Percentiles rank a stretch among this genome's conserved stretches.
Conservation (phyloP, 2,888 invertebrate genomes). For the Hirtodrosophila trivittata region DNA sequence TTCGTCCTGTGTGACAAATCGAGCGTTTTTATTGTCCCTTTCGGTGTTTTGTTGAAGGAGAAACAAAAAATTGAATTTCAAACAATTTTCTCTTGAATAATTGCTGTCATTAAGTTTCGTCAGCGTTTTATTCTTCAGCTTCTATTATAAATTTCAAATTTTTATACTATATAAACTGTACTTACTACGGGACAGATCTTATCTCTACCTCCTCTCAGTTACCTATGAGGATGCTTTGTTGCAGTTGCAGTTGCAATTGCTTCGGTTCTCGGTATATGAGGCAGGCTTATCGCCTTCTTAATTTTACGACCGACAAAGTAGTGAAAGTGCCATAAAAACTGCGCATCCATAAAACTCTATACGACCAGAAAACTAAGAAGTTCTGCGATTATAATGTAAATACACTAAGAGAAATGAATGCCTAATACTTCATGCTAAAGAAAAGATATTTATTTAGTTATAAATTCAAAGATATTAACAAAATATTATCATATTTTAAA, state of each 20-base stretch:
- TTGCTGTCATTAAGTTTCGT: constrained; percentile 19
- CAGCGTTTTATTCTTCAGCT: not conserved
- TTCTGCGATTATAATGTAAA: not conserved
- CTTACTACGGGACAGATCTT: not conserved
- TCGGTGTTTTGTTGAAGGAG: constrained; percentile 3
- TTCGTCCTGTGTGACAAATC: constrained; percentile 52
- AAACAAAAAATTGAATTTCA: no score
- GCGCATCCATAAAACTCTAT: constrained; percentile 34
- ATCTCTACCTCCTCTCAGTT: constrained; percentile 1
- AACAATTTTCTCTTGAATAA: constrained; percentile 31
- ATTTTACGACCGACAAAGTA: constrained; percentile 26
- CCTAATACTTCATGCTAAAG: not conserved
- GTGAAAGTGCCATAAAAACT: constrained; percentile 50
- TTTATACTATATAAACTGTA: not conserved
- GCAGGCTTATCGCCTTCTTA: constrained; percentile 11
- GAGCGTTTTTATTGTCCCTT: constrained; percentile 3
- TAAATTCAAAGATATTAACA: no score
- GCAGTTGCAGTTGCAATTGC: constrained; percentile 22
- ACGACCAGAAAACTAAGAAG: not conserved
- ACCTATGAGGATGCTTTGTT: constrained; percentile 5
- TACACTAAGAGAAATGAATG: constrained; percentile 13
- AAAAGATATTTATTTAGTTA: no score
- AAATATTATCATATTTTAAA: no score
- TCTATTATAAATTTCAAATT: not conserved
- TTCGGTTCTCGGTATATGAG: constrained; percentile 4